These are phyloP conservation scores for Dipodomys ordii DNA, from an alignment of 2,113 vertebrate species.

Conservation along the genomic window DNA sequence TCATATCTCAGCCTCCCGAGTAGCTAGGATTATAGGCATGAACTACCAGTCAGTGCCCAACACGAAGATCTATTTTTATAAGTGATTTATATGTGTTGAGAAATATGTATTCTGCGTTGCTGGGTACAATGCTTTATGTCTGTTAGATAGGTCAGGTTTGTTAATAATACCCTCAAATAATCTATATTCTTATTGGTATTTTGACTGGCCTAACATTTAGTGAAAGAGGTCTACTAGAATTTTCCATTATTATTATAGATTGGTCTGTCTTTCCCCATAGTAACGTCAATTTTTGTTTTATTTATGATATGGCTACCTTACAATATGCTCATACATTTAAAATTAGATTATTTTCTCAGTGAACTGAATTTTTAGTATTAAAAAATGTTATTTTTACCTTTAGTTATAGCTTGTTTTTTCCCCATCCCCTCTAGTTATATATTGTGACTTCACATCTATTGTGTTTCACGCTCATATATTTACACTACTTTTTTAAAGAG, in stretches of 20 bases:
- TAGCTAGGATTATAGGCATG: no score
- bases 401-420: not conserved
- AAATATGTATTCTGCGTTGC: not conserved
- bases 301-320: not conserved
- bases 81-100: not conserved
- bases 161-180: not conserved
- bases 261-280: not conserved
- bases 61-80: not conserved
- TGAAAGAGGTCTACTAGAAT: not conserved
- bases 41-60: no score
- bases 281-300: not conserved
- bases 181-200: conserved; percentile 13
- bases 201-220: not conserved
- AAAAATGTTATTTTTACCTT: not conserved
- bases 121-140: not conserved
- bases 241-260: not conserved
- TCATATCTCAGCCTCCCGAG: no score
- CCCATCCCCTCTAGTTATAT: not conserved
- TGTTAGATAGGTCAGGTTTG: not conserved
- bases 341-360: not conserved
- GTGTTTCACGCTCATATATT: not conserved
- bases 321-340: not conserved
- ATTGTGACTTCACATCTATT: not conserved
- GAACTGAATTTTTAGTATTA: conserved; percentile 8
- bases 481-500: not conserved